Conservation (phyloP, 2,888 invertebrate genomes). For the Cryptosula pallasiana region DNA sequence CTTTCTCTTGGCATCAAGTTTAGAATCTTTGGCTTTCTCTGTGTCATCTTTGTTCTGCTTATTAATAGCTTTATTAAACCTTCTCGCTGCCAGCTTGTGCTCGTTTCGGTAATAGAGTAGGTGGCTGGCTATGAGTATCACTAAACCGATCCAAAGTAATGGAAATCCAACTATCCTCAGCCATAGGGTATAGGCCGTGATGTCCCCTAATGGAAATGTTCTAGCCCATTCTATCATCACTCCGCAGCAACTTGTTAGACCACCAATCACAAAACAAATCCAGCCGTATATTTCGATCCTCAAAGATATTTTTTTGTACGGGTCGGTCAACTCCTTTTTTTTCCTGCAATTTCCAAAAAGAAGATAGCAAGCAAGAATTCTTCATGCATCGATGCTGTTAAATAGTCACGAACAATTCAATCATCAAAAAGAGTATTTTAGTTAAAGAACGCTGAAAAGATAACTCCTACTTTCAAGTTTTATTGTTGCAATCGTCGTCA, state of each 20-base stretch:
- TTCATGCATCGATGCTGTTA: no score
- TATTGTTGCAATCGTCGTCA: no score
- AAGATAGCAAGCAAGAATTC: no score
- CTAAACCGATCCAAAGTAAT: neutral
- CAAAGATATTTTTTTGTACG: neutral
- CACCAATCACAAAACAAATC: neutral
- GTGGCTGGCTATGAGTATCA: neutral
- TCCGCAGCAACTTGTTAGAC: neutral
- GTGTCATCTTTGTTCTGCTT: neutral
- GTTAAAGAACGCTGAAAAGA: no score
- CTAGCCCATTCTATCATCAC: neutral
- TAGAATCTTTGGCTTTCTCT: neutral
- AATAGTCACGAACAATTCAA: no score
- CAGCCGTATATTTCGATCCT: neutral
- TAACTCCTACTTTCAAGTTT: no score
- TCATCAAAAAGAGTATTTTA: no score
- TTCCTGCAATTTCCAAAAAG: neutral
- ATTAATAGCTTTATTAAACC: no score
- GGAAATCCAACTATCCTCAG: neutral
- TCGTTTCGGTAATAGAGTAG: neutral
- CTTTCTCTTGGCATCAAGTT: neutral
- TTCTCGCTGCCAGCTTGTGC: neutral
- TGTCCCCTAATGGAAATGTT: slow-evolving; percentile 3
- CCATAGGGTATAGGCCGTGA: neutral
- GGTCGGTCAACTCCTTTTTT: neutral